Evolutionary conservation across 2,888 invertebrate species (phyloP).

Genomic region (Scaptomyza tumidula): DNA sequence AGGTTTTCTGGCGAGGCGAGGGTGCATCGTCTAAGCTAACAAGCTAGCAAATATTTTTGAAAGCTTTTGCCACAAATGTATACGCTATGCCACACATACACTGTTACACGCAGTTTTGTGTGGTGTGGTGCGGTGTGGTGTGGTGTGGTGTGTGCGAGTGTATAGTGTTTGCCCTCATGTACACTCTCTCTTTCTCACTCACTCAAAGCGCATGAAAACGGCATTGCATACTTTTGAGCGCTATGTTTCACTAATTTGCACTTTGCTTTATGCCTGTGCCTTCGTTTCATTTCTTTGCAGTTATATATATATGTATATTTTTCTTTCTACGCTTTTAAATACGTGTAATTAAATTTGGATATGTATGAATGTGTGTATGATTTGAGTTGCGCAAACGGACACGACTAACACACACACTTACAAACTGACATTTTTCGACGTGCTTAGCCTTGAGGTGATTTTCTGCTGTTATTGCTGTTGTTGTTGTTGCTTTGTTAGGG

Average conservation of each 20-base stretch:
- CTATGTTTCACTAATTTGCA: conserved; percentile 78
- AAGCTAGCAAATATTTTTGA: conserved; percentile 73
- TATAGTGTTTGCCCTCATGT: conserved; percentile 12
- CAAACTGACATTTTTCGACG: conserved; percentile 27
- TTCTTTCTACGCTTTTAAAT: conserved; percentile 67
- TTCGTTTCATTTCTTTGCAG: conserved; percentile 29
- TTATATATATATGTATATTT: conserved; percentile 12
- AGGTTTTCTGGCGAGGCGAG: conserved; percentile 35
- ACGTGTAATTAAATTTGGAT: conserved; percentile 78
- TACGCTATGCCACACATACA: conserved; percentile 31
- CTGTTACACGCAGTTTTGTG: conserved; percentile 12
- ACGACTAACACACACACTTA: conserved; percentile 18
- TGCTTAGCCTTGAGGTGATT: conserved; percentile 60
- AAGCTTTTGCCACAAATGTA: conserved; percentile 72
- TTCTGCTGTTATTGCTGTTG: conserved; percentile 28
- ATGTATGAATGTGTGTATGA: conserved; percentile 5
- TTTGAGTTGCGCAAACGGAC: conserved; percentile 37
- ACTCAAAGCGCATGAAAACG: conserved; percentile 19
- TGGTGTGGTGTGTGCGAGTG: not conserved
- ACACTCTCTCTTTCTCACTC: not conserved
- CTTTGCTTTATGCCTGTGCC: conserved; percentile 64
- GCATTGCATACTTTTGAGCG: conserved; percentile 69
- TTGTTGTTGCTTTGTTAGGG: conserved; percentile 7
- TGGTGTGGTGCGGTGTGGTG: not conserved
- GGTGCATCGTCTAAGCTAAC: conserved; percentile 65